phyloP scores from a whole-genome alignment of 2,888 invertebrate species.

The Eremobia ochroleuca region DNA sequence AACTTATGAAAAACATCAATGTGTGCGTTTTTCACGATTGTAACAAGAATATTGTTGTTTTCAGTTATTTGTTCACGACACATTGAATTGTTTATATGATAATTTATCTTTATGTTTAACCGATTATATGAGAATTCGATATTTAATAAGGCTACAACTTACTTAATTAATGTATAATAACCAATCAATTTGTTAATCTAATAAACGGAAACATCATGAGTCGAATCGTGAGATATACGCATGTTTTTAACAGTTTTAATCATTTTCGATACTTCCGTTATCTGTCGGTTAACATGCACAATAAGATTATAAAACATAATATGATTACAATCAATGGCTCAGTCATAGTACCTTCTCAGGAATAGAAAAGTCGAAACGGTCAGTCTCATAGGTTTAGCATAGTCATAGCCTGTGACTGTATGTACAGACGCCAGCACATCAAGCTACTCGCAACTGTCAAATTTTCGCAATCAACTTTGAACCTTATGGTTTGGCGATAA shows the following conservation, averaged over 20 bases:
- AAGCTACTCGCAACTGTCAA: too few species aligned
- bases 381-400: background rate
- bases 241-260: background rate
- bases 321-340: background rate
- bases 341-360: background rate
- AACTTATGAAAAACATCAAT: constrained; percentile 13
- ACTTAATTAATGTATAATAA: constrained; percentile 1
- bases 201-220: background rate
- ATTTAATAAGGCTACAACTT: background rate
- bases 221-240: background rate
- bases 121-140: background rate
- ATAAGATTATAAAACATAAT: background rate
- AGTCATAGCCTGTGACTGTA: background rate
- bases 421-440: too few species aligned
- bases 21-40: background rate
- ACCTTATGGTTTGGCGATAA: too few species aligned
- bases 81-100: background rate
- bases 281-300: background rate
- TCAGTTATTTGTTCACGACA: constrained; percentile 3
- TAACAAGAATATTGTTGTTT: constrained; percentile 8
- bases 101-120: background rate
- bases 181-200: background rate
- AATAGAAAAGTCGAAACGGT: background rate
- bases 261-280: background rate
- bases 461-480: too few species aligned